phyloP scores from a whole-genome alignment of 2,888 invertebrate genomes.

The Ophion ellenae region DNA sequence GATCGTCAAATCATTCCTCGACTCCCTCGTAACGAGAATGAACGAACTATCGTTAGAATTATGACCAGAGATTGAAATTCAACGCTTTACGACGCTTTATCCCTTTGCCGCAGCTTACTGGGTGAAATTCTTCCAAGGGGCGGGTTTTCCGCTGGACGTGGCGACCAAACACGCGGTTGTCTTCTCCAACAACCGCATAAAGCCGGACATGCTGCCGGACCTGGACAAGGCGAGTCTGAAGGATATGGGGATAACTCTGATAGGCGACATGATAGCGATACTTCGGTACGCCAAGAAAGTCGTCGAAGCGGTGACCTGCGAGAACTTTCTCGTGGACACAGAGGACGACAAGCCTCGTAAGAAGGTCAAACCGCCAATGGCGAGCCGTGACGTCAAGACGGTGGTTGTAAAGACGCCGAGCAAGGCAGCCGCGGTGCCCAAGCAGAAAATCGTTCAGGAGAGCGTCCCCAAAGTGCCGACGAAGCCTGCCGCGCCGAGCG shows the following conservation, averaged over 20 bases:
- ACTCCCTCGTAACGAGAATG: neutral
- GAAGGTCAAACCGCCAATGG: neutral
- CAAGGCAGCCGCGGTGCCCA: slow-evolving; percentile 65
- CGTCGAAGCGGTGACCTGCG: slow-evolving; percentile 84
- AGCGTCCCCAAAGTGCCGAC: slow-evolving; percentile 62
- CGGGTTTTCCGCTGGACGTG: slow-evolving; percentile 92
- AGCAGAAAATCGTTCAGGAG: slow-evolving; percentile 69
- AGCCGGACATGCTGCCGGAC: slow-evolving; percentile 93
- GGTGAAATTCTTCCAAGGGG: slow-evolving; percentile 94
- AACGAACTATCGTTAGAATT: neutral
- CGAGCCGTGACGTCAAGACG: slow-evolving; percentile 70
- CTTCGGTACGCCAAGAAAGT: slow-evolving; percentile 87
- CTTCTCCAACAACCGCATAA: slow-evolving; percentile 94
- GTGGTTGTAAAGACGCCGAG: slow-evolving; percentile 70
- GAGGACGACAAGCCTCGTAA: slow-evolving; percentile 71
- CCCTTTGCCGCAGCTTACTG: slow-evolving; percentile 86
- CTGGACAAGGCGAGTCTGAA: slow-evolving; percentile 93
- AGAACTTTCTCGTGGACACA: slow-evolving; percentile 80
- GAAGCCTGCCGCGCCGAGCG: slow-evolving; percentile 41
- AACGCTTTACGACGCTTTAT: neutral
- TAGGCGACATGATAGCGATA: slow-evolving; percentile 88
- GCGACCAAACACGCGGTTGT: slow-evolving; percentile 93
- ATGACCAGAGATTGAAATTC: neutral
- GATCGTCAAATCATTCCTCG: slow-evolving; percentile 24
- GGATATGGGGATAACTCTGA: slow-evolving; percentile 93